Evolutionary conservation across 2,113 vertebrate species (phyloP), one percentile per base, ranked within the genome.

Genomic region (Hyla sarda): DNA sequence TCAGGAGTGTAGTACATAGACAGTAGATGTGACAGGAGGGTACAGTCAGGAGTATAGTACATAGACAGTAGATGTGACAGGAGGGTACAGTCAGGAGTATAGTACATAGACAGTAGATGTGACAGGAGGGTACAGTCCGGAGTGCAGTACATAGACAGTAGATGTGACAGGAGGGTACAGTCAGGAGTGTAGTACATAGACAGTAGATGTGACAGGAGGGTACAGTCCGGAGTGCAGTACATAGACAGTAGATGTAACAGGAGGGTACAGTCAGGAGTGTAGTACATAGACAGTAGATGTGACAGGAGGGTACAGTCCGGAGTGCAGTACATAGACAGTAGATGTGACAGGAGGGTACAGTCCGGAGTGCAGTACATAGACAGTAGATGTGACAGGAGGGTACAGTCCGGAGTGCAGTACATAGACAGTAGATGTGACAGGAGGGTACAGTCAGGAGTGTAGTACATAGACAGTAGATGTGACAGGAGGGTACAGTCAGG

Each of bases 211-310:
- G 56, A 60, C 67, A 60, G 10, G 47, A 37, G 34, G 67, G 32
- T 37, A 30, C 28, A 65, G 17, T 21, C 54, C 8, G 37, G 67
- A 71, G 67, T n/a, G 32, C 32, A 71, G 67, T 16, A 37, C 0
- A n/a, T 32, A 65, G 2, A 67, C 62, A 67, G 62, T 65, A 60
- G n/a, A 65, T 17, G 62, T 67, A 28, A 71, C 67, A 71, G 67
- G 32, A 12, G 14, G 67, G 32, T 21, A 19, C 32, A 41, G 3
- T 17, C 28, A 71, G 32, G 32, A 37, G 67, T 1, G 1, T 5
- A 71, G 32, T 5, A 71, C 19, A 37, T 32, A 32, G 13, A 16
- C 60, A 60, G 23, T 60, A 25, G 23, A 19, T 67, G 62, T 67
- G 67, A 71, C 67, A 71, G 28, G 7, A 6, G 34, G 52, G 34